Percentiles rank a stretch among this genome's conserved stretches.
These are phyloP conservation scores for Lophotriccus pileatus DNA, from an alignment of 2,797 vertebrate species.

Conservation along the genomic window DNA sequence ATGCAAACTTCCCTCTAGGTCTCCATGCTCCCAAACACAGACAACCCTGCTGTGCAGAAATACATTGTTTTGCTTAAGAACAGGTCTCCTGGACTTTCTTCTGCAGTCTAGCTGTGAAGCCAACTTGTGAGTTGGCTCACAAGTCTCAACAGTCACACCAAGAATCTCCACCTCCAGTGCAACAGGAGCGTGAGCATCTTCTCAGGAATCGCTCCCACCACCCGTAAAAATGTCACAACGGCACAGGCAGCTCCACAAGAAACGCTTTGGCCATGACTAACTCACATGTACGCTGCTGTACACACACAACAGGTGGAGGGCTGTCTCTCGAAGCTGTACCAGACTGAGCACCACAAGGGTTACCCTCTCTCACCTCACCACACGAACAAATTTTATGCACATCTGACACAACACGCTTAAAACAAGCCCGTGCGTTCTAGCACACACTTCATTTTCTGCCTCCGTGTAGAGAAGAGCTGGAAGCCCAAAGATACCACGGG, in stretches of 20 bases:
- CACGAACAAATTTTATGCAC: neutral
- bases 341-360: neutral
- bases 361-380: neutral
- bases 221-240: neutral
- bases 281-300: fast-evolving
- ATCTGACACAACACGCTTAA: fast-evolving
- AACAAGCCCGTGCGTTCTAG: neutral
- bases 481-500: fast-evolving
- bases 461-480: neutral
- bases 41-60: neutral
- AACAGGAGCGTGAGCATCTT: neutral
- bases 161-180: neutral
- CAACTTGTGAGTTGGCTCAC: neutral
- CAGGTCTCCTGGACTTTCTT: neutral
- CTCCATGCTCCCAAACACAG: neutral
- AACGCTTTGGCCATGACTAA: neutral
- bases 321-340: fast-evolving
- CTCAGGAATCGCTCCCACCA: neutral
- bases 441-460: neutral
- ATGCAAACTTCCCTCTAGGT: neutral
- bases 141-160: neutral
- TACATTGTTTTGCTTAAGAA: neutral
- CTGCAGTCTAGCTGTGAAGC: neutral
- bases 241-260: neutral
- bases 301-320: fast-evolving